Evolutionary conservation across 2,797 vertebrate species (phyloP).

Genomic region (Sternarchorhynchus goeldii): DNA sequence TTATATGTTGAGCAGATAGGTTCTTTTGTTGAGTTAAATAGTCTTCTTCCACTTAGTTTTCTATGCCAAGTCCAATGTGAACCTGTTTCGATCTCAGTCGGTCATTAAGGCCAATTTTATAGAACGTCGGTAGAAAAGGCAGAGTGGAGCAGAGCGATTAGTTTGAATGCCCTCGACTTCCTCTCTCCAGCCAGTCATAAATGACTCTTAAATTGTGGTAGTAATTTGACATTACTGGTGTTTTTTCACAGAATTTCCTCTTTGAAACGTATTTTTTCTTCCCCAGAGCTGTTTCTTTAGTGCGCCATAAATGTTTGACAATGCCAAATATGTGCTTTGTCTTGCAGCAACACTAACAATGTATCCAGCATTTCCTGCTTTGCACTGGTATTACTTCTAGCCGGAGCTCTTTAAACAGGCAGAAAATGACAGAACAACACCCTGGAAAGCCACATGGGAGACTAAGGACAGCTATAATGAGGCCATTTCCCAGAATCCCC

Average conservation of each 20-base stretch:
- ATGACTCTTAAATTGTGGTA: slow-evolving; percentile 51
- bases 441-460: slow-evolving; percentile 53
- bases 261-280: slow-evolving; percentile 34
- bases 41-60: slow-evolving; percentile 9
- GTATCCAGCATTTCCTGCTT: slow-evolving; percentile 28
- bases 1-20: neutral
- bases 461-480: slow-evolving; percentile 65
- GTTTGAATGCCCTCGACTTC: slow-evolving; percentile 5
- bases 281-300: neutral
- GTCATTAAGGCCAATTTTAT: slow-evolving; percentile 8
- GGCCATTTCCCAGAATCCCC: slow-evolving; percentile 52
- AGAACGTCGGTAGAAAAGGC: neutral
- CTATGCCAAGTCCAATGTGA: neutral
- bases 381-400: slow-evolving; percentile 50
- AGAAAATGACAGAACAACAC: slow-evolving; percentile 55
- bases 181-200: slow-evolving; percentile 48
- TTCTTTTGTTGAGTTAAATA: slow-evolving; percentile 26
- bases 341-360: slow-evolving; percentile 17
- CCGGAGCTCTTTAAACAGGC: slow-evolving; percentile 55
- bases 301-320: slow-evolving; percentile 37
- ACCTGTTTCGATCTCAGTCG: slow-evolving; percentile 22
- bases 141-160: slow-evolving; percentile 22
- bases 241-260: slow-evolving; percentile 34
- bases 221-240: slow-evolving; percentile 47
- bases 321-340: slow-evolving; percentile 52